Conservation (phyloP, 2,888 invertebrate genomes). For the Phalangium opilio region DNA sequence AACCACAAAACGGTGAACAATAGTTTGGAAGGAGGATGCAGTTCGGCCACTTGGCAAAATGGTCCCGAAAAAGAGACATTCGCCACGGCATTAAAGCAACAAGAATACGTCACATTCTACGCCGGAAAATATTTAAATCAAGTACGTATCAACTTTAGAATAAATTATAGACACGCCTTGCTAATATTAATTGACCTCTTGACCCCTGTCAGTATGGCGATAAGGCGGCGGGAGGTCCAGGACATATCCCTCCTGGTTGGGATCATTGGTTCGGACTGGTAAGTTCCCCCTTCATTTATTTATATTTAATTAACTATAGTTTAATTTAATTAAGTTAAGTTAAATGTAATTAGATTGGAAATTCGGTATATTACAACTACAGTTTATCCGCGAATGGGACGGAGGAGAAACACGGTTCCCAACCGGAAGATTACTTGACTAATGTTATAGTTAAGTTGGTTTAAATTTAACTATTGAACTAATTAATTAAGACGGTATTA, state of each 20-base stretch:
- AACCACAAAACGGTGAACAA: conserved; percentile 66
- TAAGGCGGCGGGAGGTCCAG: conserved; percentile 42
- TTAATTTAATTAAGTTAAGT: background rate
- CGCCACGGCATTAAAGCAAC: conserved; percentile 47
- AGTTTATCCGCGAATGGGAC: conserved; percentile 64
- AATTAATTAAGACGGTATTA: no score
- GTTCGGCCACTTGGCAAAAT: conserved; percentile 48
- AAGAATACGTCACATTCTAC: conserved; percentile 66
- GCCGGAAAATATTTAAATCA: conserved; percentile 88
- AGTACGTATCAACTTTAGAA: conserved; percentile 34
- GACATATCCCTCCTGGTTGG: conserved; percentile 66
- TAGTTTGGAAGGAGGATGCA: conserved; percentile 60
- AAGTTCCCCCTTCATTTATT: conserved; percentile 14
- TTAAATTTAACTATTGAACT: no score
- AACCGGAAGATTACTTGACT: conserved; percentile 53
- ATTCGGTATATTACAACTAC: conserved; percentile 85
- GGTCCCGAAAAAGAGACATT: conserved; percentile 49
- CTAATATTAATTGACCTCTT: no score
- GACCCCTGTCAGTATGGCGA: conserved; percentile 49
- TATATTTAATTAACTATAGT: background rate
- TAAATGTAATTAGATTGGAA: conserved; percentile 55
- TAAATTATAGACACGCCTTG: no score
- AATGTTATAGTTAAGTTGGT: conserved; percentile 51
- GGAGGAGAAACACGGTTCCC: conserved; percentile 41
- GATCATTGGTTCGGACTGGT: conserved; percentile 66